These are phyloP conservation scores for Varanus salvator DNA, from an alignment of 2,113 vertebrate genomes.

Conservation along the genomic window DNA sequence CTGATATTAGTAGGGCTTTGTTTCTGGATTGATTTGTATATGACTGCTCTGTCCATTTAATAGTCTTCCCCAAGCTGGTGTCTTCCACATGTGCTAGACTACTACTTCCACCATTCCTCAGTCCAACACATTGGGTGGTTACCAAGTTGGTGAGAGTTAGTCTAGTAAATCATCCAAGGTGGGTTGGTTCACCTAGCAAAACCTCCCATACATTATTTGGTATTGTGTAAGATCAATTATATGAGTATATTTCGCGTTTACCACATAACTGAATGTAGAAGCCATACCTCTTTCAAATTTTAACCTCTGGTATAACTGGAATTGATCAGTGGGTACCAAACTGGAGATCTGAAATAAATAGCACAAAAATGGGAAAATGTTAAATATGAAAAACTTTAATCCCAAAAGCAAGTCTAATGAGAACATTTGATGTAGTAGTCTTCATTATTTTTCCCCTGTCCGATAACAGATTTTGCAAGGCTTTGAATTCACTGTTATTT, in stretches of 20 bases:
- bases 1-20: neutral
- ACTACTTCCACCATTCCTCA: too few relatives aligned
- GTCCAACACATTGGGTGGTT: too few relatives aligned
- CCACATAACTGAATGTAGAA: slow-evolving; percentile 15
- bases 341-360: slow-evolving; percentile 87
- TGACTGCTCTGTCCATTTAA: neutral
- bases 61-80: too few relatives aligned
- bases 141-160: too few relatives aligned
- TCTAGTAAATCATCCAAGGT: too few relatives aligned
- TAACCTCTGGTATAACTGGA: slow-evolving; percentile 88
- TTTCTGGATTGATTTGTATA: neutral
- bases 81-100: too few relatives aligned
- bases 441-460: neutral
- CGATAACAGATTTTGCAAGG: neutral
- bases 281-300: slow-evolving; percentile 91
- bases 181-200: neutral
- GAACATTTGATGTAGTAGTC: neutral
- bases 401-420: neutral
- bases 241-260: neutral
- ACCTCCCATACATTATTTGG: neutral
- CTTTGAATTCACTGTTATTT: neutral
- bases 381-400: slow-evolving; percentile 26
- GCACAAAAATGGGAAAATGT: slow-evolving; percentile 35
- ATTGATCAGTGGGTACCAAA: slow-evolving; percentile 85
- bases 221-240: neutral